Evolutionary conservation across 2,113 vertebrate genomes (phyloP), one percentile per base, ranked within the genome.

Genomic region (Butorides virescens): DNA sequence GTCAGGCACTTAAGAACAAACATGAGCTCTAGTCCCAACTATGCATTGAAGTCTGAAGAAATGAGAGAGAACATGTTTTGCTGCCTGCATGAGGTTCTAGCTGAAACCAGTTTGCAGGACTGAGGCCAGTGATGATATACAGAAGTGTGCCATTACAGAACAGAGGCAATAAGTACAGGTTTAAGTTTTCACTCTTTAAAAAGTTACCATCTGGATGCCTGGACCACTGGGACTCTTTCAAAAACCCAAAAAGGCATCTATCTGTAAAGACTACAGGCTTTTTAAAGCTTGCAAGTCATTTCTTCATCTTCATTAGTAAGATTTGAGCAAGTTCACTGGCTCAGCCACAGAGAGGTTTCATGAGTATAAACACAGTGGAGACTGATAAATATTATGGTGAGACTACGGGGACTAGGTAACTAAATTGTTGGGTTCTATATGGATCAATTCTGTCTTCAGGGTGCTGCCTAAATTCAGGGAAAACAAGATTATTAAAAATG

Each of bases 1-100:
- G 42, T 63, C 47, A 23, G 44, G 56, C 47, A 29, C 53, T 71
- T 83, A 15, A 58, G 65, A 79, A 29, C 11, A 62, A 90, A 62
- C 22, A 50, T 29, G 30, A 81, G 13, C 42, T 79, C 14, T 55
- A 58, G 34, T 34, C 34, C 50, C 59, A 80, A 2, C 11, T 10
- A 32, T 2, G 29, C 53, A 73, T 0, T 0, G 0, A 73, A 20
- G 8, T 13, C 32, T 46, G 46, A 66, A 49, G 71, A 77, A 11
- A 18, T 1, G 27, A 34, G 34, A 68, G 20, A 4, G 4, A 20
- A 7, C 10, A 16, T 3, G 25, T 39, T 70, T 36, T 32, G 46
- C 68, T 9, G 13, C 10, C 23, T 21, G 30, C 30, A 39, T 7
- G 32, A 53, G 12, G 20, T 26, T 85, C 30, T 19, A 37, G 47